These are phyloP conservation scores for Lasioglossum oenotherae DNA, from an alignment of 2,888 invertebrate genomes.

Conservation along the genomic window DNA sequence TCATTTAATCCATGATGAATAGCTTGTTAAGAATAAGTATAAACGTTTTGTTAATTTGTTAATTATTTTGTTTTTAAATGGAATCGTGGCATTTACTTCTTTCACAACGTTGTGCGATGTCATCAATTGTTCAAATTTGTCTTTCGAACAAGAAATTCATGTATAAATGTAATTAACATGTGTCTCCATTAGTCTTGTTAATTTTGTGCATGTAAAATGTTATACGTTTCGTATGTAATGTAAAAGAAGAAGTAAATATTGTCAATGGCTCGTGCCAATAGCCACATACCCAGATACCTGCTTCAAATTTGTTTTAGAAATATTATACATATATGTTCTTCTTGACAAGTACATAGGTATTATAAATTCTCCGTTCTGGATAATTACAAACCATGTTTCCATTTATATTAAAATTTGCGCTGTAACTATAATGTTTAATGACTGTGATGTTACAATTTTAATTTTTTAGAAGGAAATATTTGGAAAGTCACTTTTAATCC, in stretches of 20 bases:
- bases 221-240: too few species aligned
- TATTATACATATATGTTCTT: too few species aligned
- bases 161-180: background rate
- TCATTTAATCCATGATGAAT: background rate
- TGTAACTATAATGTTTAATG: too few species aligned
- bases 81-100: background rate
- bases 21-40: background rate
- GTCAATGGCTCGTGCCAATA: too few species aligned
- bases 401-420: too few species aligned
- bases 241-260: too few species aligned
- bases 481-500: too few species aligned
- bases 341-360: too few species aligned
- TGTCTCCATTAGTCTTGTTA: background rate
- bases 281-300: too few species aligned
- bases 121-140: background rate
- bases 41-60: background rate
- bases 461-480: too few species aligned
- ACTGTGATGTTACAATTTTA: background rate
- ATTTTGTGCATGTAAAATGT: background rate
- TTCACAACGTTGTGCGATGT: too few species aligned
- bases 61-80: background rate
- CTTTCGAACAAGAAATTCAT: background rate
- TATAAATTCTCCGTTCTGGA: background rate
- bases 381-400: background rate
- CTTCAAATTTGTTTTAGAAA: too few species aligned